Percentiles rank a stretch among this genome's conserved stretches.
phyloP scores from a whole-genome alignment of 2,797 vertebrate species.

The Calcarius lapponicus region DNA sequence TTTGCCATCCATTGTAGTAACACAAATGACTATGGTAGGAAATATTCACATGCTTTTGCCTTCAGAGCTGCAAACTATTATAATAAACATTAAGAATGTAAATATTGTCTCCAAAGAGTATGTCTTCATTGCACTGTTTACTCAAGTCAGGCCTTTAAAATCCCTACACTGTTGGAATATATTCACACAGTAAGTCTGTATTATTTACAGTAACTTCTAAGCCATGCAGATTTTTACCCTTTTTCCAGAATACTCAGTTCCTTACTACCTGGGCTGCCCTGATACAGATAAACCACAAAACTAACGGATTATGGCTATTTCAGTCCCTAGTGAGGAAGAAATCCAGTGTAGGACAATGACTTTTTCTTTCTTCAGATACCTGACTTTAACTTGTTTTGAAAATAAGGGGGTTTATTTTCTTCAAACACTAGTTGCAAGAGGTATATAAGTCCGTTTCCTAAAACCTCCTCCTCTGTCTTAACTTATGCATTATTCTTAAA shows the following conservation, averaged over 20 bases:
- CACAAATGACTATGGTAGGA: constrained; percentile 12
- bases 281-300: not conserved
- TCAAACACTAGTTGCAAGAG: not conserved
- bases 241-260: not conserved
- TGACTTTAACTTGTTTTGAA: not conserved
- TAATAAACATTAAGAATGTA: not conserved
- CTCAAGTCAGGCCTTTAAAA: not conserved
- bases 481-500: not conserved
- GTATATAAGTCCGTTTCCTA: not conserved
- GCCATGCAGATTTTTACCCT: not conserved
- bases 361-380: not conserved
- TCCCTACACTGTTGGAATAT: not conserved
- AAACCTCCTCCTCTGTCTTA: not conserved
- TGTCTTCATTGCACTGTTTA: not conserved
- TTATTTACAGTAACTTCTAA: not conserved
- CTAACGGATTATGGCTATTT: not conserved
- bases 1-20: constrained; percentile 25
- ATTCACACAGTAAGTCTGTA: not conserved
- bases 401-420: not conserved
- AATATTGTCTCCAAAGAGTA: not conserved
- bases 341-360: not conserved
- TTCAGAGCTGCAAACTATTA: constrained; percentile 24
- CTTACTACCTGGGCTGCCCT: not conserved
- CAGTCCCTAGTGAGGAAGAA: not conserved
- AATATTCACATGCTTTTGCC: constrained; percentile 16